A percentile compares a stretch with the other conserved stretches of the same genome.
These are phyloP conservation scores for Cranoglanis bouderius DNA, from an alignment of 2,113 vertebrate genomes.

Conservation along the genomic window DNA sequence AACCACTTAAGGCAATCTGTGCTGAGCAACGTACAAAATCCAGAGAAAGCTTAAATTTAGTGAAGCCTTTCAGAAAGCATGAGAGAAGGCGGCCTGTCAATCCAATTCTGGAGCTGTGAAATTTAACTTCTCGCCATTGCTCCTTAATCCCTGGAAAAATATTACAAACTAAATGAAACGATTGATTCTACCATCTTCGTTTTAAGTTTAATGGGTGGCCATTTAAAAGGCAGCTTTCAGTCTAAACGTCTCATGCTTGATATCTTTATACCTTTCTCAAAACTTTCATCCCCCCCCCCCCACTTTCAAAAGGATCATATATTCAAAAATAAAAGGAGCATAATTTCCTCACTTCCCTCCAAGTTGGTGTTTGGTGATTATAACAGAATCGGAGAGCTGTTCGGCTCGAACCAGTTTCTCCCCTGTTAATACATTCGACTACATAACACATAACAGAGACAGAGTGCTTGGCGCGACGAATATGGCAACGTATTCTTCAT, in stretches of 20 bases:
- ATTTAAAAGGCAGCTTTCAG: constrained; percentile 31
- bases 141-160: constrained; percentile 51
- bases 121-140: constrained; percentile 53
- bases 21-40: constrained; percentile 53
- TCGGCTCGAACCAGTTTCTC: constrained; percentile 13
- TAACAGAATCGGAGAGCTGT: not conserved
- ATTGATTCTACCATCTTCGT: constrained; percentile 49
- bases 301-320: not conserved
- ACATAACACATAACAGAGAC: constrained; percentile 26
- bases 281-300: not conserved
- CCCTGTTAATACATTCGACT: constrained; percentile 27
- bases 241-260: constrained; percentile 28
- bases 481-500: constrained; percentile 41
- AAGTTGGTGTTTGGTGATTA: not conserved
- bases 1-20: constrained; percentile 58
- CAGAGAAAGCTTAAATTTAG: constrained; percentile 50
- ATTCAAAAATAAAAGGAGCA: not conserved
- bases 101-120: constrained; percentile 54
- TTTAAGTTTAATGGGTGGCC: constrained; percentile 36
- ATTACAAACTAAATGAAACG: constrained; percentile 48
- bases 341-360: not conserved
- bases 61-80: constrained; percentile 48
- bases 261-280: constrained; percentile 28
- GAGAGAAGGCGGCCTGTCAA: constrained; percentile 10
- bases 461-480: constrained; percentile 10